phyloP scores from a whole-genome alignment of 2,113 vertebrate species.

The Paralichthys olivaceus region DNA sequence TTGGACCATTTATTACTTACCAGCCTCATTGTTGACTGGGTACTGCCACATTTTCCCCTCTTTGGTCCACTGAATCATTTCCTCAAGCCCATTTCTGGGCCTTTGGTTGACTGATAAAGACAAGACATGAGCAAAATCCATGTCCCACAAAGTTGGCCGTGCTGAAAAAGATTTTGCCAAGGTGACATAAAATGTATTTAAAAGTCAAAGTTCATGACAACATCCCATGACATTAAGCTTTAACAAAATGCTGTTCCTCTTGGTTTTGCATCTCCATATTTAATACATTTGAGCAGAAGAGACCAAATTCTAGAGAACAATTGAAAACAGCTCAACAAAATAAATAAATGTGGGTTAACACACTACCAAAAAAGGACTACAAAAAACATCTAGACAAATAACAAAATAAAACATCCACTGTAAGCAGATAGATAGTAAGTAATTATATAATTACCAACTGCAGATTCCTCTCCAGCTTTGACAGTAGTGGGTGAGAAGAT shows the following conservation, averaged over 20 bases:
- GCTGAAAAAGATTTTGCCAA: conserved; percentile 48
- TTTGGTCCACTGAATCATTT: conserved; percentile 97
- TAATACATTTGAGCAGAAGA: background rate
- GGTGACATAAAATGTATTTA: background rate
- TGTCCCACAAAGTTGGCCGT: conserved; percentile 90
- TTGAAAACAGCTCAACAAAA: background rate
- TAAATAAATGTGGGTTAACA: background rate
- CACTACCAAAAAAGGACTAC: too few relatives aligned
- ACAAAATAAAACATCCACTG: background rate
- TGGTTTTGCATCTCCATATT: background rate
- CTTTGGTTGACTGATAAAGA: conserved; percentile 74
- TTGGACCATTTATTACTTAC: conserved; percentile 72
- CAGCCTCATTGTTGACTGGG: conserved; percentile 92
- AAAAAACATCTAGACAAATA: background rate
- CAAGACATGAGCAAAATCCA: conserved; percentile 88
- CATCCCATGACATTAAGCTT: background rate
- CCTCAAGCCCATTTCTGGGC: conserved; percentile 92
- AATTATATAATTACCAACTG: conserved; percentile 62
- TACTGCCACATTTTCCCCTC: conserved; percentile 93
- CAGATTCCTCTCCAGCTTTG: conserved; percentile 58
- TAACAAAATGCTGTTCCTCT: background rate
- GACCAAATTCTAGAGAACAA: background rate
- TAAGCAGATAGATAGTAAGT: background rate
- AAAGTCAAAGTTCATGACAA: background rate
- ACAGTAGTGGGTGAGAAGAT: conserved; percentile 83